Evolutionary conservation across 2,113 vertebrate species (phyloP).

Genomic region (Ptilorrhoa leucosticta): DNA sequence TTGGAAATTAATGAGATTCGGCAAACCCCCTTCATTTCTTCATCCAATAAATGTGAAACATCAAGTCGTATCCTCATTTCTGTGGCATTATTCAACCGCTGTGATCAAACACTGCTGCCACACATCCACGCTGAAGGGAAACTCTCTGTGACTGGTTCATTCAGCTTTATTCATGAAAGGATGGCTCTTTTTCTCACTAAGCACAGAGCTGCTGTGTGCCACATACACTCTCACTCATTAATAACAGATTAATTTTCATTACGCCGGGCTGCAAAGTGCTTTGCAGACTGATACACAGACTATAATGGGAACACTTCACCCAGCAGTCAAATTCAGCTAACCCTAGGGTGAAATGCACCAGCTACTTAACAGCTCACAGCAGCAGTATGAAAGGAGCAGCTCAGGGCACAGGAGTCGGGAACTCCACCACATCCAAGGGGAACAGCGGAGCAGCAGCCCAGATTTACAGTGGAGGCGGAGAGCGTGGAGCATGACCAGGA

Average conservation of each 20-base stretch:
- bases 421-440: not conserved
- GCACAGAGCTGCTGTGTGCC: not conserved
- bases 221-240: conserved; percentile 21
- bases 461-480: not conserved
- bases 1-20: not conserved
- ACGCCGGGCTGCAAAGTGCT: not conserved
- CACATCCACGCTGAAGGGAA: not conserved
- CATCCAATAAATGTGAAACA: not conserved
- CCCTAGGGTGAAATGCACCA: not conserved
- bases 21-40: not conserved
- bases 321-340: conserved; percentile 26
- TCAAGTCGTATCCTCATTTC: not conserved
- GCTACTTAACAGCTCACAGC: conserved; percentile 12
- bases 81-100: not conserved
- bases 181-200: not conserved
- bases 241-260: conserved; percentile 43
- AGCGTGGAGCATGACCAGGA: not conserved
- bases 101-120: not conserved
- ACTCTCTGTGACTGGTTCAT: not conserved
- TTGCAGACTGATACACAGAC: not conserved
- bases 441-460: not conserved
- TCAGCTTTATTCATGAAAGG: conserved; percentile 21
- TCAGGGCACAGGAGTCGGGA: not conserved
- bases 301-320: conserved; percentile 32
- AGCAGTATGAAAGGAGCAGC: conserved; percentile 15